These are phyloP conservation scores for Drosophila orosa DNA, from an alignment of 1,140 invertebrate genomes.

Conservation along the genomic window DNA sequence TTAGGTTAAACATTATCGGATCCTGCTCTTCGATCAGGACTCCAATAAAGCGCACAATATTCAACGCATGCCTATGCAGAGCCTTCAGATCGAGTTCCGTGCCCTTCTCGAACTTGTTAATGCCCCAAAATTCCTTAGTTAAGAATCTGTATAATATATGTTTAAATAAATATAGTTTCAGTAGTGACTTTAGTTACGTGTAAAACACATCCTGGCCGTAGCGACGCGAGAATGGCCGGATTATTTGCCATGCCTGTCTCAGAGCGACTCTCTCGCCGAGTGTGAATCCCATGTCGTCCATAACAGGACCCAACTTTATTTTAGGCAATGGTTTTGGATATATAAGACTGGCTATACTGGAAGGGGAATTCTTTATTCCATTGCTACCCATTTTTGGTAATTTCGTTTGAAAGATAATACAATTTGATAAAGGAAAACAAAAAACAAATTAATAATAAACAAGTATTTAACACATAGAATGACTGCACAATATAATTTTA, in stretches of 20 bases:
- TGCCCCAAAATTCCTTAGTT: slow-evolving; percentile 25
- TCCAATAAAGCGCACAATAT: slow-evolving; percentile 51
- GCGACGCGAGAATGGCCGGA: slow-evolving; percentile 43
- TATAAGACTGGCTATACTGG: background rate
- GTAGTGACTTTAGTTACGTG: slow-evolving; percentile 8
- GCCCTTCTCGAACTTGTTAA: slow-evolving; percentile 25
- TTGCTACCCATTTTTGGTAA: slow-evolving; percentile 5
- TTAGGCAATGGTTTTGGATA: slow-evolving; percentile 52
- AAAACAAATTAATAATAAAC: background rate
- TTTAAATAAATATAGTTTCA: background rate
- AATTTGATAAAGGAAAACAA: background rate
- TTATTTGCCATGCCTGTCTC: slow-evolving; percentile 50
- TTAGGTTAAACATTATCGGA: slow-evolving; percentile 32
- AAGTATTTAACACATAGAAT: background rate
- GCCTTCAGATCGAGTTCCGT: slow-evolving; percentile 33
- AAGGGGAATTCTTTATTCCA: background rate
- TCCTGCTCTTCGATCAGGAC: slow-evolving; percentile 54
- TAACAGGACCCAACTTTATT: slow-evolving; percentile 36
- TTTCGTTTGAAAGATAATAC: slow-evolving; percentile 2
- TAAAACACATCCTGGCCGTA: slow-evolving; percentile 52
- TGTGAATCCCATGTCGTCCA: slow-evolving; percentile 53
- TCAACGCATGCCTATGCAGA: slow-evolving; percentile 47
- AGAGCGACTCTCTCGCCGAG: slow-evolving; percentile 52
- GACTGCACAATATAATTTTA: slow-evolving; percentile 7
- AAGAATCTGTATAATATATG: slow-evolving; percentile 37